Evolutionary conservation across 2,113 vertebrate species (phyloP).

Genomic region (Micromys minutus): DNA sequence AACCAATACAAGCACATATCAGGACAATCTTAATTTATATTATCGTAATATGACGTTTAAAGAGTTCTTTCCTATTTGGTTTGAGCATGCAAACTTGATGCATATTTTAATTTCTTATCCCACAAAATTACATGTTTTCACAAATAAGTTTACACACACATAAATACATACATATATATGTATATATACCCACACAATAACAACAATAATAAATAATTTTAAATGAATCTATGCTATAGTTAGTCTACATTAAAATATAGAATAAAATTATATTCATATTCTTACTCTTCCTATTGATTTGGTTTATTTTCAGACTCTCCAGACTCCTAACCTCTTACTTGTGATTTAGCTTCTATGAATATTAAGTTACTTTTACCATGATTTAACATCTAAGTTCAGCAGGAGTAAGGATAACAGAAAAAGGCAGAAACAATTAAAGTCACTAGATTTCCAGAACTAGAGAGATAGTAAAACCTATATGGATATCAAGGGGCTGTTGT

Average conservation of each 20-base stretch:
- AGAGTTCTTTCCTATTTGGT: too few species aligned
- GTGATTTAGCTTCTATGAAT: background rate
- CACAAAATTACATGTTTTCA: background rate
- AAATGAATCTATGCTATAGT: background rate
- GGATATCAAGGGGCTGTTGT: background rate
- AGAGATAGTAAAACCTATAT: background rate
- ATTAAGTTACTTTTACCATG: background rate
- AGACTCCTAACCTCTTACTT: background rate
- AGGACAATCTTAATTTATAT: too few species aligned
- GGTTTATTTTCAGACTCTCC: background rate
- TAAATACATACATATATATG: too few species aligned
- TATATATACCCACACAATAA: background rate
- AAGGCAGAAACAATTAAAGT: background rate
- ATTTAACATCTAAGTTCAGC: background rate
- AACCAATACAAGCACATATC: too few species aligned
- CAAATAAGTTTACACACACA: background rate
- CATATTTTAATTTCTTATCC: background rate
- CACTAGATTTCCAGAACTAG: background rate
- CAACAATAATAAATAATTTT: background rate
- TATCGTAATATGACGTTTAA: too few species aligned
- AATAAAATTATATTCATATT: background rate
- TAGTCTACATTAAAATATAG: background rate
- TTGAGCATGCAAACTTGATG: too few species aligned
- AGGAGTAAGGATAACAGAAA: background rate
- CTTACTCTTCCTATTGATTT: background rate